A percentile compares a stretch with the other conserved stretches of the same genome.
Evolutionary conservation across 2,888 invertebrate genomes (phyloP).

Genomic region (Syrista parreyssii): DNA sequence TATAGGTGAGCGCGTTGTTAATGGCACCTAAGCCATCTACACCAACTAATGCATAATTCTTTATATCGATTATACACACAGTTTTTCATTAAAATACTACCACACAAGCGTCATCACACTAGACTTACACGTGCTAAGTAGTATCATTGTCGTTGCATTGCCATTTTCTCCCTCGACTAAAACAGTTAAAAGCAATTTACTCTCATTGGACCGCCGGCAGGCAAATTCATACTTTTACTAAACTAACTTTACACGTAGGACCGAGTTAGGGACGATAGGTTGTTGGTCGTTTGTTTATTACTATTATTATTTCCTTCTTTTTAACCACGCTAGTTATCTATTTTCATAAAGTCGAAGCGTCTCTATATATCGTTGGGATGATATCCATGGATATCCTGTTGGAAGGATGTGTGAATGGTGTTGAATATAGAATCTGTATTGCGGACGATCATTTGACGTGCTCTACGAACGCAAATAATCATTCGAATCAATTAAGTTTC

Average conservation of each 20-base stretch:
- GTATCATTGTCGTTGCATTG: slow-evolving; percentile 16
- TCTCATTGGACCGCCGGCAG: slow-evolving; percentile 3
- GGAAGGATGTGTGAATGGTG: neutral
- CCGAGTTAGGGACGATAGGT: neutral
- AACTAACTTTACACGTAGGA: neutral
- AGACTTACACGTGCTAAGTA: slow-evolving; percentile 13
- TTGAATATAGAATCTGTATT: neutral
- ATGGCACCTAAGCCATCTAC: slow-evolving; percentile 33
- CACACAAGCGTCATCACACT: slow-evolving; percentile 30
- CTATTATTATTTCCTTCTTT: neutral
- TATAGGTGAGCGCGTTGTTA: slow-evolving; percentile 14
- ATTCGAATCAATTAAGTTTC: neutral
- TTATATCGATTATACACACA: slow-evolving; percentile 28
- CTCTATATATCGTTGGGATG: neutral
- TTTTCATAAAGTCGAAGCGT: neutral
- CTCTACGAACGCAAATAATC: neutral
- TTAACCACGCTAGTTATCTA: neutral
- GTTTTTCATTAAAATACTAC: slow-evolving; percentile 31
- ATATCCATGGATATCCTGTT: neutral
- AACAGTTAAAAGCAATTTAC: slow-evolving; percentile 8
- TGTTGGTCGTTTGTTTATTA: neutral
- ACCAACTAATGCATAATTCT: slow-evolving; percentile 43
- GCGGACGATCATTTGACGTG: neutral
- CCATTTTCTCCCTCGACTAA: slow-evolving; percentile 14
- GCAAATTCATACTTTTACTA: slow-evolving; percentile 2